Conservation (phyloP, 2,888 invertebrate species). For the Tipula helvola region DNA sequence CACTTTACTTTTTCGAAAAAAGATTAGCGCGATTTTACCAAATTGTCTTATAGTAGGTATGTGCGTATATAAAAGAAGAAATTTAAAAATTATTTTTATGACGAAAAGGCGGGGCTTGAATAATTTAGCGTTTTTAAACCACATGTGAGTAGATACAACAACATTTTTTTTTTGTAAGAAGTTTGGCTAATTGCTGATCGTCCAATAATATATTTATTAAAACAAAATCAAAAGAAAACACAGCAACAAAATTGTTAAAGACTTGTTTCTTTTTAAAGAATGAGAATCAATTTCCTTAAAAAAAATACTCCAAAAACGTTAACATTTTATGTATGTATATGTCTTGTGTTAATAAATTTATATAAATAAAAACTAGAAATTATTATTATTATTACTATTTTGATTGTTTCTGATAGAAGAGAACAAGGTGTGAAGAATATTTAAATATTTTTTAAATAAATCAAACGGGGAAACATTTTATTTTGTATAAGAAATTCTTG, state of each 20-base stretch:
- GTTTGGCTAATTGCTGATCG: background rate
- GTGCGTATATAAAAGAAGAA: background rate
- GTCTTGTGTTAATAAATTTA: background rate
- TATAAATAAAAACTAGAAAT: background rate
- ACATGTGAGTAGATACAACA: background rate
- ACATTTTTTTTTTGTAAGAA: background rate
- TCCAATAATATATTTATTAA: background rate
- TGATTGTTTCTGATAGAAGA: background rate
- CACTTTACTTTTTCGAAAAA: background rate
- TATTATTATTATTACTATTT: background rate
- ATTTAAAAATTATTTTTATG: slow-evolving; percentile 8
- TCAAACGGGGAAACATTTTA: background rate
- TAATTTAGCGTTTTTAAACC: background rate
- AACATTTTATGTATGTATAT: background rate
- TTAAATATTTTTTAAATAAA: background rate
- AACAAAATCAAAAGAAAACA: background rate
- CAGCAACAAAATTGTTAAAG: background rate
- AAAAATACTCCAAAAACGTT: background rate
- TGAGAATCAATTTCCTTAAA: background rate
- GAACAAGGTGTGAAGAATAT: background rate
- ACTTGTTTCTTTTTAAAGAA: background rate
- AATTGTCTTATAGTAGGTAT: background rate
- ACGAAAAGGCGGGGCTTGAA: slow-evolving; percentile 10
- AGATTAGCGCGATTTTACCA: background rate
- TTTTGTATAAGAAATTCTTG: background rate